Evolutionary conservation across 2,797 vertebrate genomes (phyloP).

Genomic region (Phrynocephalus guinanensis): DNA sequence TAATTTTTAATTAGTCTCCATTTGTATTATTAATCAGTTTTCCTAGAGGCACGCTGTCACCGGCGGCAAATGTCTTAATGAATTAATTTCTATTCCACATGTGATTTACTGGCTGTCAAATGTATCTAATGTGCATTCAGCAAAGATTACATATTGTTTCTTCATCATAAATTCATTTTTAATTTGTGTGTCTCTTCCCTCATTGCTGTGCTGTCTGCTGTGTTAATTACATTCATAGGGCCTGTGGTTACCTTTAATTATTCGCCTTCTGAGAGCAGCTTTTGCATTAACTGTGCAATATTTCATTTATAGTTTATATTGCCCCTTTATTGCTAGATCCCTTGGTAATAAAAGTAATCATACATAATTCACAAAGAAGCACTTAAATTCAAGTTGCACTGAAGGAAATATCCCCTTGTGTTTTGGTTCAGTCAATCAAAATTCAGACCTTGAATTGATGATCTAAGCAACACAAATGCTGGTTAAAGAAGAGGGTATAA

Average conservation of each 20-base stretch:
- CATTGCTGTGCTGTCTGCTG: conserved; percentile 40
- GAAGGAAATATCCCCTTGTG: conserved; percentile 5
- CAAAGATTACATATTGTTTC: conserved; percentile 48
- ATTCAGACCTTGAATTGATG: not conserved
- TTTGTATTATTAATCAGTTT: conserved; percentile 64
- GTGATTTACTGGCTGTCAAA: conserved; percentile 61
- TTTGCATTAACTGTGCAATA: conserved; percentile 35
- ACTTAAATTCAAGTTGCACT: conserved; percentile 17
- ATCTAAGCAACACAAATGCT: conserved; percentile 25
- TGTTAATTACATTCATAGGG: conserved; percentile 56
- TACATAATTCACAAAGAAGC: conserved; percentile 34
- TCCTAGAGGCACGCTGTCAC: conserved; percentile 53
- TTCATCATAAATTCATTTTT: conserved; percentile 58
- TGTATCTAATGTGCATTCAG: conserved; percentile 46
- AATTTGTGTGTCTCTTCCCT: conserved; percentile 30
- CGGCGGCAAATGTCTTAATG: conserved; percentile 58
- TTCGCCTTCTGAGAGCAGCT: conserved; percentile 39
- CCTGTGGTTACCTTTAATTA: conserved; percentile 49
- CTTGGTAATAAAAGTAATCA: conserved; percentile 30
- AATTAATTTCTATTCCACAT: conserved; percentile 64
- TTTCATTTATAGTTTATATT: conserved; percentile 44
- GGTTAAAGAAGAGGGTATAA: not conserved
- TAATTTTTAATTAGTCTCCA: conserved; percentile 66
- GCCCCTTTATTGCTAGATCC: conserved; percentile 28
- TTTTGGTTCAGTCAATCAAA: conserved; percentile 37